Conservation (phyloP, 2,797 vertebrate genomes). For the Knipowitschia caucasica region DNA sequence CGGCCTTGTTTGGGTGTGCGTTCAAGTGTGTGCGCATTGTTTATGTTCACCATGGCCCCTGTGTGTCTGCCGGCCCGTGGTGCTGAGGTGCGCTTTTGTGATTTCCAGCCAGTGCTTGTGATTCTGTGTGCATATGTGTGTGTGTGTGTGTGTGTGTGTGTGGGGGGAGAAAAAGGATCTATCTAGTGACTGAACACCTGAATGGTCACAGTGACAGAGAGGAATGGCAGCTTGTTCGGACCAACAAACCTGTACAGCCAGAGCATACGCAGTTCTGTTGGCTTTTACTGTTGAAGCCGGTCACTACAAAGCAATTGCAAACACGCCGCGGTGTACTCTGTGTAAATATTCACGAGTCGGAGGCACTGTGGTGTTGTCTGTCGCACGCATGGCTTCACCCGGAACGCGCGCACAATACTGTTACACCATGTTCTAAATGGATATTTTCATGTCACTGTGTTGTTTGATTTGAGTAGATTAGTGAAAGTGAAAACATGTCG, state of each 20-base stretch:
- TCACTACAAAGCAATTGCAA: conserved; percentile 22
- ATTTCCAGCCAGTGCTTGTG: conserved; percentile 18
- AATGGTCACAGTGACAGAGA: conserved; percentile 54
- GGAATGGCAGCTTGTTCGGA: conserved; percentile 52
- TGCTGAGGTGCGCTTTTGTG: conserved; percentile 31
- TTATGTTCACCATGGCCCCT: conserved; percentile 27
- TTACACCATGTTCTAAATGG: no score
- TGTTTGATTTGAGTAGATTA: no score
- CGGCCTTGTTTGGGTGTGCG: conserved; percentile 28
- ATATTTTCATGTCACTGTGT: no score
- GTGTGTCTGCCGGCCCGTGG: conserved; percentile 38
- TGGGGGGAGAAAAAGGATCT: conserved; percentile 19
- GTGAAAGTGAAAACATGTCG: no score
- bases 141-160: conserved; percentile 7
- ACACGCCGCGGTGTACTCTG: conserved; percentile 14
- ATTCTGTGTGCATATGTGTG: conserved; percentile 11
- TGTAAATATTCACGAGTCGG: conserved; percentile 16
- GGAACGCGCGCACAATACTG: neutral
- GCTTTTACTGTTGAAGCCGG: conserved; percentile 45
- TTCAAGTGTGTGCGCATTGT: conserved; percentile 28
- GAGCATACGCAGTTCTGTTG: conserved; percentile 27
- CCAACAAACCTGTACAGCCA: conserved; percentile 47
- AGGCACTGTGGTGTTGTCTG: conserved; percentile 10
- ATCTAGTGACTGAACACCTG: conserved; percentile 54
- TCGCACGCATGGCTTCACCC: conserved; percentile 1